Base-by-base conservation (phyloP, 2,888 invertebrate species). In the Parelbella ahira region DNA sequence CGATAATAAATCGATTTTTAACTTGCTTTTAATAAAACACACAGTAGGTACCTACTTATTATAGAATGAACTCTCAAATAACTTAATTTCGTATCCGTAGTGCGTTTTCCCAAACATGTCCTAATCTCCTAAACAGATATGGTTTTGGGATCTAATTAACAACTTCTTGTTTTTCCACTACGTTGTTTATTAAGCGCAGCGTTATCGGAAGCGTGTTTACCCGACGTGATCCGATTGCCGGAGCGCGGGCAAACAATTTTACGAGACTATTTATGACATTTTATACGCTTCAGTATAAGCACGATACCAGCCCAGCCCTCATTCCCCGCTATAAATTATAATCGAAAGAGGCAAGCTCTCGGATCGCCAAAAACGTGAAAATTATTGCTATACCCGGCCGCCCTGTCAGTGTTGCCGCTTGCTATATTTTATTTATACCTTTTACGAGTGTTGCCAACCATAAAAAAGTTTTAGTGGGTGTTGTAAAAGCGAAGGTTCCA, bases 381-480 rank as follows among this genome's bases (percentile, higher is more conserved):
- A 78, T 80, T 79, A 79, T 79, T 68, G 69, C 77, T 60, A 58
- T 60, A 60, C 67, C 68, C 60, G 58, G 54, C 58, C 55, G 49
- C 63, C 65, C 68, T 60, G 69, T 64, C 76, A 66, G 68, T 71
- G 73, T 73, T 70, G 64, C 75, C 70, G 62, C 63, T 15, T n/a
- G 72, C 68, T 75, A 74, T 78, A 75, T 77, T 73, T 80, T 78
- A 77, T 77, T 78, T 79, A 78, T 74, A 77, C 71, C 75, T 71
- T 80, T 81, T 79, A 78, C 79, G 78, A 76, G 78, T 76, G 77
- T 68, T 80, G 69, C 70, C 65, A 71, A 60, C 71, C 61, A 70
- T 80, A 81, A 80, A 80, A 79, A 80, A 76, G 77, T 78, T 81
- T 79, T 77, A 79, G 77, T 73, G 68, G 68, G 68, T 65, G 77